Evolutionary conservation across 2,888 invertebrate genomes (phyloP), one percentile per base, ranked within the genome.

Genomic region (Eristalis intricaria): DNA sequence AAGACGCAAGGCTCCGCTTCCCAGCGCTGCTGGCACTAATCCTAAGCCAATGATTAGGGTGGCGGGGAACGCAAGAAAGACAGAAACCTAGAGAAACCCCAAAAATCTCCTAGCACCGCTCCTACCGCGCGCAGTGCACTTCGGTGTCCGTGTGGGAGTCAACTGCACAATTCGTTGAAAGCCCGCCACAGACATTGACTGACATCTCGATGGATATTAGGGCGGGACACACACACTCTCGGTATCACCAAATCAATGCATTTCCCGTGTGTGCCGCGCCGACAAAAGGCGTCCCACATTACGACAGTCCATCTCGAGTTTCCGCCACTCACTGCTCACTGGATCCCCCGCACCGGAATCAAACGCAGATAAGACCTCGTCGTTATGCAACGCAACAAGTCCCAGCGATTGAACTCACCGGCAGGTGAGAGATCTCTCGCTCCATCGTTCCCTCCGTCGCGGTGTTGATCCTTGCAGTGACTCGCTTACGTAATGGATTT

Each of bases 151-250:
- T 75, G 87, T 83, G 87, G 84, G 84, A 80, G 83, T 76, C 64
- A 23, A 66, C 70, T 77, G 66, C 75, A 77, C 66, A 50, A 50
- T 50, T 75, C 70, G 69, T 73, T 38, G 66, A 71, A 84, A 86
- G 64, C 43, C 66, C 50, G 50, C 29, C 71, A 23, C 64, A 68
- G 88, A 84, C 84, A 70, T 76, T 88, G 84, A 88, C 73, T 88
- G 88, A 88, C 84, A 81, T 74, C 69, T 88, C 69, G 84, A 81
- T 84, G 70, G 84, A 84, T 88, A 87, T 84, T 80, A 87, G 87
- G 87, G 87, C 84, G 87, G 83, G 86, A 83, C 84, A 73, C 65
- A 66, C 38, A 26, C 77, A 32, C 32, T 5, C 5, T 4, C 32
- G 32, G 35, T 75, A 77, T 86, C 75, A 83, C 35, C 63, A 32